A percentile compares a stretch with the other conserved stretches of the same genome.
Conservation (phyloP, 2,888 invertebrate genomes). For the Hemicrepidius hirtus region DNA sequence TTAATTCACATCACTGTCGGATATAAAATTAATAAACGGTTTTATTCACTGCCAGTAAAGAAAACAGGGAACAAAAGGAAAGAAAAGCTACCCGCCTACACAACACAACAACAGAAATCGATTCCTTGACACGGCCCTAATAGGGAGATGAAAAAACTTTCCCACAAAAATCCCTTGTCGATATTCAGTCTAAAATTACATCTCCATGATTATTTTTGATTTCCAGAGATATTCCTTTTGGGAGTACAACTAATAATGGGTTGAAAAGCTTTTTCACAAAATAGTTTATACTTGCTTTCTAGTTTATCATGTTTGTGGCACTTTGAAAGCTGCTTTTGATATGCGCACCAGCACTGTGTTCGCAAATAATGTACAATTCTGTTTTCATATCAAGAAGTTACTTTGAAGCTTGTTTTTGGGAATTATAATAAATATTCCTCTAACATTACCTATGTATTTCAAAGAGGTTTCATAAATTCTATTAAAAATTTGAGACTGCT, state of each 20-base stretch:
- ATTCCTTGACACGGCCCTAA: conserved; percentile 12
- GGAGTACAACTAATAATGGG: conserved; percentile 28
- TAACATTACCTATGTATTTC: too few relatives aligned
- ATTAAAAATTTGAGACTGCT: too few relatives aligned
- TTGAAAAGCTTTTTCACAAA: conserved; percentile 29
- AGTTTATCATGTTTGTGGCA: conserved; percentile 17
- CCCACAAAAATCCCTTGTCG: conserved; percentile 21
- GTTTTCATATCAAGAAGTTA: not conserved
- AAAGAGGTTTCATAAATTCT: too few relatives aligned
- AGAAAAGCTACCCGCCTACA: conserved; percentile 16
- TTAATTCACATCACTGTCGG: too few relatives aligned
- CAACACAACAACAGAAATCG: conserved; percentile 8
- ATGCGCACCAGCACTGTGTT: not conserved
- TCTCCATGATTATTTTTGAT: conserved; percentile 26
- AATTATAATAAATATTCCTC: too few relatives aligned
- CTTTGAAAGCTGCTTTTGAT: conserved; percentile 10
- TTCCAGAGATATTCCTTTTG: conserved; percentile 10
- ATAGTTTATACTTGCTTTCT: conserved; percentile 24
- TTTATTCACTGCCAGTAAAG: not conserved
- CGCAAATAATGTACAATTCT: conserved; percentile 1
- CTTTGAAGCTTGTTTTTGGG: too few relatives aligned
- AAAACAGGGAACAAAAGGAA: not conserved
- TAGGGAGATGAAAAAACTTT: conserved; percentile 30
- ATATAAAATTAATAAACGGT: not conserved
- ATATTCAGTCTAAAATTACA: conserved; percentile 30